Percentiles rank a stretch among this genome's conserved stretches.
These are phyloP conservation scores for Drosophila peninsularis DNA, from an alignment of 2,888 invertebrate genomes.

Conservation along the genomic window DNA sequence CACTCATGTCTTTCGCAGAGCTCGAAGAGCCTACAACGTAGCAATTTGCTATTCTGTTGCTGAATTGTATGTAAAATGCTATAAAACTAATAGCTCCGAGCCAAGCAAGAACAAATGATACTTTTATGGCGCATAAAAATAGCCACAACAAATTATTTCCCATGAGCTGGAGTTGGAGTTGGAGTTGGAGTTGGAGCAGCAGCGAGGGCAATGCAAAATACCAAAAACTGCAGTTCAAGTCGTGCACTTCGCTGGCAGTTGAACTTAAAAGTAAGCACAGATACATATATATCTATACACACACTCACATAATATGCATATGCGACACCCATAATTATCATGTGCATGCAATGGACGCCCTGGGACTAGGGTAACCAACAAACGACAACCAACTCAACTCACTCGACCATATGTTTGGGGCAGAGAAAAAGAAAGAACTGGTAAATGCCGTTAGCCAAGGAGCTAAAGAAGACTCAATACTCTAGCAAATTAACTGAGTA, in stretches of 20 bases:
- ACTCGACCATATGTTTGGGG: constrained; percentile 45
- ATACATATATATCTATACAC: neutral
- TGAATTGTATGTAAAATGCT: constrained; percentile 31
- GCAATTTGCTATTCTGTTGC: constrained; percentile 8
- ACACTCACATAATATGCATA: constrained; percentile 25
- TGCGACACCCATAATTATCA: constrained; percentile 66
- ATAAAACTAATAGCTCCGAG: constrained; percentile 47
- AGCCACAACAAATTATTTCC: constrained; percentile 56
- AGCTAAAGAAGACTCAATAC: constrained; percentile 5
- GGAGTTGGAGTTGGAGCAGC: neutral
- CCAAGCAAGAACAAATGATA: constrained; percentile 32
- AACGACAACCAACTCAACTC: constrained; percentile 26
- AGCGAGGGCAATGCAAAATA: neutral
- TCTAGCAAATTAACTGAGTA: neutral
- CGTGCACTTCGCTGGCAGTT: constrained; percentile 53
- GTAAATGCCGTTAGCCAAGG: neutral
- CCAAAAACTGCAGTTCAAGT: constrained; percentile 48
- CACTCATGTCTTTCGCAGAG: no score
- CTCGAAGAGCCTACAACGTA: neutral
- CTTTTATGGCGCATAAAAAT: constrained; percentile 50
- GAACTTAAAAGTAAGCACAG: constrained; percentile 30
- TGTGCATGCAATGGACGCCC: constrained; percentile 51
- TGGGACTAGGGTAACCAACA: constrained; percentile 32
- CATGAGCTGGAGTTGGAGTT: constrained; percentile 4
- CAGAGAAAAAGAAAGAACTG: constrained; percentile 1